phyloP scores from a whole-genome alignment of 2,113 vertebrate genomes.

The Callithrix jacchus region DNA sequence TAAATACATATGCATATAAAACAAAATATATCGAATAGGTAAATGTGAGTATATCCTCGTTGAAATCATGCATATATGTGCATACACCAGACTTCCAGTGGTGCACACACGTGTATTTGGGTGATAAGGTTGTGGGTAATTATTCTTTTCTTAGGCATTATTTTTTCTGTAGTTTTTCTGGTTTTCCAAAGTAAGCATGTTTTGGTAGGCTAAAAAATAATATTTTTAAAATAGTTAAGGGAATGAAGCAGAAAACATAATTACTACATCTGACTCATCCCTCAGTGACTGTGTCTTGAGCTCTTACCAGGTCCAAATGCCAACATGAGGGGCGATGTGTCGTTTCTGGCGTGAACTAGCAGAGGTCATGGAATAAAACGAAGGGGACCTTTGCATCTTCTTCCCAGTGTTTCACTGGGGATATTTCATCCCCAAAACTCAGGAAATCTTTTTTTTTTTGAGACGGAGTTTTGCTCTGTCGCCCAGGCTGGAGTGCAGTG shows the following conservation, averaged over 20 bases:
- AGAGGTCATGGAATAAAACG: accelerated
- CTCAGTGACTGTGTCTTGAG: accelerated
- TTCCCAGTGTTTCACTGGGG: background rate
- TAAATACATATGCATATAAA: too few species aligned
- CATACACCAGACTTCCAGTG: too few species aligned
- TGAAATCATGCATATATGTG: accelerated
- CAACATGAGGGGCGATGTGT: accelerated
- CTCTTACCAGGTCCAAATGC: background rate
- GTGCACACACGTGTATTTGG: accelerated
- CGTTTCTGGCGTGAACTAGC: background rate
- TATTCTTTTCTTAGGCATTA: background rate
- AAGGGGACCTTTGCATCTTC: accelerated
- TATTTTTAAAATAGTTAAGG: too few species aligned
- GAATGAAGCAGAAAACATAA: background rate
- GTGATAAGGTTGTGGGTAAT: too few species aligned
- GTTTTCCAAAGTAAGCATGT: background rate
- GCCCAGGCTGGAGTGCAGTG: too few species aligned
- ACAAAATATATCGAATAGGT: background rate
- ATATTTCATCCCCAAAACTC: background rate
- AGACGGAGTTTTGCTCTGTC: too few species aligned
- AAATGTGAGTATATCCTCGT: background rate
- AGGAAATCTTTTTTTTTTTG: too few species aligned
- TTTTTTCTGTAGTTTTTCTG: background rate
- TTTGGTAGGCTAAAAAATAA: background rate
- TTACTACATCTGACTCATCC: accelerated